Base-by-base conservation (phyloP, 2,888 invertebrate genomes). In the Caenorhabditis wallacei region DNA sequence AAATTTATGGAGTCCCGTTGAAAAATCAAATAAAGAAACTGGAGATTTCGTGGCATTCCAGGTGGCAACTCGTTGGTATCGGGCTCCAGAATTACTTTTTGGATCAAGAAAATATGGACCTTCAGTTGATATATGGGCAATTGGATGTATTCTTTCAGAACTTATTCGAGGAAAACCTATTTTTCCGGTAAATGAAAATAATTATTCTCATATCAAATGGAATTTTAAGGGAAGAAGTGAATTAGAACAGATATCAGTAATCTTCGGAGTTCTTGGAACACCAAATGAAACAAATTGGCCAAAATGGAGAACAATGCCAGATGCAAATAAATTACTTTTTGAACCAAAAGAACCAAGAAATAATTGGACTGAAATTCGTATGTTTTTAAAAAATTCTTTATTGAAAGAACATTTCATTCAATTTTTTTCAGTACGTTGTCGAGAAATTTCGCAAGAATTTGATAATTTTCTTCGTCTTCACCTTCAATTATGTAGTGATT, bases 61-160 rank as follows among this genome's bases (percentile, higher is more conserved):
- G 86, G 86, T 89, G 35, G 89, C 87, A 22, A 89, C 89, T 64
- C 82, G 89, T 22, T 89, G 88, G 88, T 89, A 89, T 78, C 84
- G 90, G 1, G 89, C 90, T n/a, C 90, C 90, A 1, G 90, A 90
- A 61, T 74, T 90, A 10, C 80, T 90, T n/a, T 89, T 90, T 70
- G 87, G 68, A 24, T 84, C 69, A 2, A 69, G 75, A 51, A 76
- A 80, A 24, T 88, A 87, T 66, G 71, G 56, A n/a, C 83, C 84
- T 5, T 54, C 82, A 1, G 82, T 87, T 2, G 87, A 87, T 79
- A 68, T 87, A 7, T 90, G 90, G 90, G 86, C 90, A 13, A 74
- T 87, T 8, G 90, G 90, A 2, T 90, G 90, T 63, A 85, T 90
- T 68, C 75, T 90, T 18, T 89, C 88, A 7, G 90, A 90, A 71